Evolutionary conservation across 2,888 invertebrate genomes (phyloP).

Genomic region (Cephus runcator): DNA sequence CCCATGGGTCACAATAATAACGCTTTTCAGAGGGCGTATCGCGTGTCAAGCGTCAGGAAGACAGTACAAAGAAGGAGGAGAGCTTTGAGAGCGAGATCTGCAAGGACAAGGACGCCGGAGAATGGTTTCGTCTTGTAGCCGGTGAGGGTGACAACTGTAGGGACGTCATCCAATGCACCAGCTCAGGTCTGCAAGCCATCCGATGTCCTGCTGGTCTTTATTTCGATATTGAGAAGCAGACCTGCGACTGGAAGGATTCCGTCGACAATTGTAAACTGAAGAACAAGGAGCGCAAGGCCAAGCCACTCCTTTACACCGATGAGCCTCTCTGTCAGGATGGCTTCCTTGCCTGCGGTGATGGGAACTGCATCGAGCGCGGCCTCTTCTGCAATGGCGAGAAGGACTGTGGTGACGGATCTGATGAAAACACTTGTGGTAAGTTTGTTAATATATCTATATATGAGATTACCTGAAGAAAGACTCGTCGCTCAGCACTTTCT

Average conservation of each 20-base stretch:
- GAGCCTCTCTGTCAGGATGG: slow-evolving; percentile 91
- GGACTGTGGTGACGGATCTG: slow-evolving; percentile 88
- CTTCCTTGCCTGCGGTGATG: slow-evolving; percentile 87
- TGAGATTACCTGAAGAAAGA: neutral
- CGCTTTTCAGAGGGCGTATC: slow-evolving; percentile 65
- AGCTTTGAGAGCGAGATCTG: slow-evolving; percentile 90
- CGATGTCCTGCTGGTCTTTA: slow-evolving; percentile 92
- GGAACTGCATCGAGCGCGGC: slow-evolving; percentile 86
- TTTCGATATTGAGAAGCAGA: slow-evolving; percentile 95
- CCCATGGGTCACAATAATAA: neutral
- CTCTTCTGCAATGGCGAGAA: slow-evolving; percentile 94
- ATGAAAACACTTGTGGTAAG: slow-evolving; percentile 92
- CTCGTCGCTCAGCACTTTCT: neutral
- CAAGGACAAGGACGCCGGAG: slow-evolving; percentile 94
- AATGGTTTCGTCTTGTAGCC: slow-evolving; percentile 92
- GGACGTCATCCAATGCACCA: slow-evolving; percentile 95
- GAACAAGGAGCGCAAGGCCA: slow-evolving; percentile 88
- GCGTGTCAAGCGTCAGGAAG: slow-evolving; percentile 77
- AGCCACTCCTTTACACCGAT: slow-evolving; percentile 87
- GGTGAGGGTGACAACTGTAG: slow-evolving; percentile 93
- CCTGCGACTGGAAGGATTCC: slow-evolving; percentile 93
- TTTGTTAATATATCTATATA: slow-evolving; percentile 31
- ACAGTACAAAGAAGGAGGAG: slow-evolving; percentile 83
- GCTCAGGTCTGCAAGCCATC: slow-evolving; percentile 92
- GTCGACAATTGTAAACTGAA: slow-evolving; percentile 94